A percentile compares a stretch with the other conserved stretches of the same genome.
Conservation (phyloP, 2,113 vertebrate genomes). For the Pteruthius melanotis region DNA sequence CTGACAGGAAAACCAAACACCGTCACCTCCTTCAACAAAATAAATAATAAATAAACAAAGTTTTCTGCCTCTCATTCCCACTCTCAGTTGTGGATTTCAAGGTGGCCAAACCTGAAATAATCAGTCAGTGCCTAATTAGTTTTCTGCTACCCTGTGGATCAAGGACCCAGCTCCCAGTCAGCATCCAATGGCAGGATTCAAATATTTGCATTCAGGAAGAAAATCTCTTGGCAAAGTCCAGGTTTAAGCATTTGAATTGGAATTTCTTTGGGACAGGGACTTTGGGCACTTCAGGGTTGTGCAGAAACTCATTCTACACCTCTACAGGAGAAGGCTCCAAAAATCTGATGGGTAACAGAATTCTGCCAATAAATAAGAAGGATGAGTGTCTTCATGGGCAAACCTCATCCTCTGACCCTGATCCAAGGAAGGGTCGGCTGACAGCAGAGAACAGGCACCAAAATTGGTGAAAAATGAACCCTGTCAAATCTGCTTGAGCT, state of each 20-base stretch:
- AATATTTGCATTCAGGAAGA: neutral
- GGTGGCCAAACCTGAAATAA: neutral
- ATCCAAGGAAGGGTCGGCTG: accelerated
- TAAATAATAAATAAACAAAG: neutral
- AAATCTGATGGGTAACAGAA: neutral
- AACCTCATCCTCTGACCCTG: accelerated
- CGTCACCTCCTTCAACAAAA: accelerated
- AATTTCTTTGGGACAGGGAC: neutral
- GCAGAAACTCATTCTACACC: neutral
- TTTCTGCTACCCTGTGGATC: neutral
- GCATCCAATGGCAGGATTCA: neutral
- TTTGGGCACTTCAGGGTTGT: neutral
- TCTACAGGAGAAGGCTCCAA: accelerated
- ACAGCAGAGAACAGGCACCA: accelerated
- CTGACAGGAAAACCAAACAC: accelerated
- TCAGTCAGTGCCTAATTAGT: neutral
- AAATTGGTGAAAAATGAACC: neutral
- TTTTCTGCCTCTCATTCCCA: accelerated
- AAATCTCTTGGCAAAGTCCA: accelerated
- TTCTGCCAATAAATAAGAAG: neutral
- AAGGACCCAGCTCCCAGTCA: neutral
- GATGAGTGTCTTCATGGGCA: accelerated
- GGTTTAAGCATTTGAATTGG: neutral
- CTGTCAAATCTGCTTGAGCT: neutral
- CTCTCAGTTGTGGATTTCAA: accelerated